These are phyloP conservation scores for Lucinisca nassula DNA, from an alignment of 2,888 invertebrate genomes.

Conservation along the genomic window DNA sequence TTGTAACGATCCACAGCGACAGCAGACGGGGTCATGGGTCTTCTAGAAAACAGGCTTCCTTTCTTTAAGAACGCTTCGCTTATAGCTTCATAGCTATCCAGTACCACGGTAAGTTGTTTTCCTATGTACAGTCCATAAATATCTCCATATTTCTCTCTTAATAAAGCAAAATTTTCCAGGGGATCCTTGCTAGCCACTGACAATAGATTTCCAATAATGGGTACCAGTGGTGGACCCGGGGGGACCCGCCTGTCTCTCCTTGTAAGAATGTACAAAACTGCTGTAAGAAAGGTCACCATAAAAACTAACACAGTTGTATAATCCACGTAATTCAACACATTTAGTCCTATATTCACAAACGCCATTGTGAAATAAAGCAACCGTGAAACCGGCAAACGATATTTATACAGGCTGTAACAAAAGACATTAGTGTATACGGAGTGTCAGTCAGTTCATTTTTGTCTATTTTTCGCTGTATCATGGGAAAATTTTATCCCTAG, in stretches of 20 bases:
- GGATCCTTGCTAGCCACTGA: constrained; percentile 32
- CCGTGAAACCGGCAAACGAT: too few relatives aligned
- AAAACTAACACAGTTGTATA: constrained; percentile 43
- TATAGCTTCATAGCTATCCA: constrained; percentile 53
- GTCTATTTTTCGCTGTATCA: too few relatives aligned
- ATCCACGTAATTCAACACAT: too few relatives aligned
- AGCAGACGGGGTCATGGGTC: constrained; percentile 17
- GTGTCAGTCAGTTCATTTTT: too few relatives aligned
- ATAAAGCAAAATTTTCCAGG: constrained; percentile 2
- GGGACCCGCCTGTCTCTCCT: constrained; percentile 37
- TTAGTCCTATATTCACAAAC: too few relatives aligned
- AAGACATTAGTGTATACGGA: too few relatives aligned
- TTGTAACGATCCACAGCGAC: not conserved
- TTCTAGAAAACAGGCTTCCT: constrained; percentile 34
- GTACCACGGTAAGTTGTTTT: constrained; percentile 40
- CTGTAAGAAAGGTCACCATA: too few relatives aligned
- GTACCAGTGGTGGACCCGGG: constrained; percentile 56
- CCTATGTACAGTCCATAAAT: constrained; percentile 53
- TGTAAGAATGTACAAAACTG: constrained; percentile 15
- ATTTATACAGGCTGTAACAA: too few relatives aligned
- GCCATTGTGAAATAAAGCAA: too few relatives aligned
- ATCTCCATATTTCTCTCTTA: constrained; percentile 53
- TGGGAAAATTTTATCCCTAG: too few relatives aligned
- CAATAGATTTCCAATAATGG: constrained; percentile 55
- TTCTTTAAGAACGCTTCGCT: constrained; percentile 57